Evolutionary conservation across 1,140 invertebrate species (phyloP), one percentile per base, ranked within the genome.

Genomic region (Drosophila triauraria): DNA sequence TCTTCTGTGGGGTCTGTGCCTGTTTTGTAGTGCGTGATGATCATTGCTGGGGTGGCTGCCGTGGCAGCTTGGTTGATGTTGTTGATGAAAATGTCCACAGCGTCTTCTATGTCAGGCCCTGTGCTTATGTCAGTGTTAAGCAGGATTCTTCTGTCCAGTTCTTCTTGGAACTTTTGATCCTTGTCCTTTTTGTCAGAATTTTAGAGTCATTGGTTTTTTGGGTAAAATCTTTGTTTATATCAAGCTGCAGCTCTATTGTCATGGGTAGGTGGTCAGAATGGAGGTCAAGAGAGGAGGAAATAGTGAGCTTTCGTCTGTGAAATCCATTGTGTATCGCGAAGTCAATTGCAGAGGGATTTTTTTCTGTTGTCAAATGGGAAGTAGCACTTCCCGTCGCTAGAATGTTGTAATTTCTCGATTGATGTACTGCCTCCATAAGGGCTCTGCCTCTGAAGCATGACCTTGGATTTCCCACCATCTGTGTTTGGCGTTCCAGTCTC

Each of bases 271-370:
- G 25, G 25, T 27, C 25, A 5, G 25, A 27, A 27, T 27, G 25
- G 2, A 27, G 25, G 25, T 27, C 25, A 5, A 27, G 25, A 5
- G 25, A 27, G 25, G 25, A 27, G 5, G 25, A 27, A 2, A 27
- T 27, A 5, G 3, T 27, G 2, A 27, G 25, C 5, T 27, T 27
- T 27, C 25, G 25, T 4, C 8, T 38, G 1, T 38, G 10, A 47
- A 4, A 48, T 0, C 67, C 67, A 13, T 9, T 6, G 12, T 38
- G 46, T 3, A 69, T 13, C 2, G 46, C 56, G 27, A 68, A 59
- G 13, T 68, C 64, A 5, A 68, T 42, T 1, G 65, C 56, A 12
- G 47, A 59, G 0, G 65, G 65, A 20, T n/a, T 25, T 43, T 12
- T 53, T 43, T 0, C n/a, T 13, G 7, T 7, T 13, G 20, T 51